Evolutionary conservation across 2,113 vertebrate species (phyloP).

Genomic region (Boulengeromyrus knoepffleri): DNA sequence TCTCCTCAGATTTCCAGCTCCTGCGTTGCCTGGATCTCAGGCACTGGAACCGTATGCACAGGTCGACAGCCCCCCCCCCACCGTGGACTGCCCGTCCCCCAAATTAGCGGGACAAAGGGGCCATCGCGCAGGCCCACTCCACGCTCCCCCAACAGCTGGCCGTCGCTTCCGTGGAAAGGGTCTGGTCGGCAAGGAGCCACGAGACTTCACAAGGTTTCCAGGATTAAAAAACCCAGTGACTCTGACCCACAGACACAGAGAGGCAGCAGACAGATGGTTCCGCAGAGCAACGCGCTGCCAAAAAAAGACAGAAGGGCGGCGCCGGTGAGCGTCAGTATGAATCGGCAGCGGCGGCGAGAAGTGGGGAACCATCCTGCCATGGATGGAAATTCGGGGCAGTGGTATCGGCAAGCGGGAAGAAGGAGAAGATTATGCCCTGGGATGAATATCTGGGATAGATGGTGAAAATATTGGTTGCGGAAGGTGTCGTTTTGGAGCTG

Average conservation of each 20-base stretch:
- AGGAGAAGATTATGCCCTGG: background rate
- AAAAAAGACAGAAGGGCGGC: constrained; percentile 80
- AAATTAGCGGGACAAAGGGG: constrained; percentile 58
- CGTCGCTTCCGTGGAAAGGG: constrained; percentile 67
- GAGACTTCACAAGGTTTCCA: constrained; percentile 90
- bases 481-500: background rate
- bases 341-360: background rate
- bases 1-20: background rate
- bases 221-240: constrained; percentile 79
- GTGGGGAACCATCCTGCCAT: background rate
- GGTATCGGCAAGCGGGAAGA: background rate
- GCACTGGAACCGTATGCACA: constrained; percentile 13
- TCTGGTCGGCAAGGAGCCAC: constrained; percentile 79
- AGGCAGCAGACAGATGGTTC: constrained; percentile 99
- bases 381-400: background rate
- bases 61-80: background rate
- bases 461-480: background rate
- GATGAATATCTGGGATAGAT: background rate
- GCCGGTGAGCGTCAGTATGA: constrained; percentile 48
- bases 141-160: constrained; percentile 74
- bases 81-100: constrained; percentile 9
- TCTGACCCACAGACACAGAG: constrained; percentile 89
- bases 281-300: constrained; percentile 86
- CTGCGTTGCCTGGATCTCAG: background rate
- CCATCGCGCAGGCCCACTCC: constrained; percentile 51